Conservation (phyloP, 2,797 vertebrate species). For the Nyctalus aviator region DNA sequence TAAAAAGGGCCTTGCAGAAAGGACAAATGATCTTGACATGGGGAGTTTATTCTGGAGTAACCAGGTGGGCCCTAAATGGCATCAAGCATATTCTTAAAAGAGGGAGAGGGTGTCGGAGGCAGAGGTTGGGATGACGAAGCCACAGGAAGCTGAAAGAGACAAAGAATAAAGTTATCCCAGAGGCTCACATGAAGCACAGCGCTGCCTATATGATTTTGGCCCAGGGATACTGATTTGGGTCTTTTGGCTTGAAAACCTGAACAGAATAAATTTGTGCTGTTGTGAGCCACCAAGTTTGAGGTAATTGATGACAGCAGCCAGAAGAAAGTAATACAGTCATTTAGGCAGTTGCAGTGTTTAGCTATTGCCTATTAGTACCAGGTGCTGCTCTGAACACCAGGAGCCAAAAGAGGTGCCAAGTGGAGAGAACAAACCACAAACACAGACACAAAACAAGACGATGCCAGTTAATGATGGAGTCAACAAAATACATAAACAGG, state of each 20-base stretch:
- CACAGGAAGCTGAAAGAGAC: not conserved
- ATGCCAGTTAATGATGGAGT: not conserved
- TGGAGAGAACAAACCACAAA: not conserved
- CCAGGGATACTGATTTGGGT: not conserved
- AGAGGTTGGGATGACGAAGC: not conserved
- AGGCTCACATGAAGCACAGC: not conserved
- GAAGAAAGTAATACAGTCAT: not conserved
- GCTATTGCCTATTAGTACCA: not conserved
- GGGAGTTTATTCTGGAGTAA: not conserved
- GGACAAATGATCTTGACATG: not conserved
- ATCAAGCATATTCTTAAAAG: not conserved
- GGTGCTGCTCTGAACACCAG: not conserved
- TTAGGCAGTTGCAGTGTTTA: not conserved
- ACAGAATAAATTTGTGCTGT: not conserved
- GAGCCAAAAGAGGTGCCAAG: not conserved
- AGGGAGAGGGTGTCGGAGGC: accelerated
- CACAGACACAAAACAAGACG: not conserved
- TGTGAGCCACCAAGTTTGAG: not conserved
- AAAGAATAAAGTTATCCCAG: not conserved
- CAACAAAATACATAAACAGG: not conserved
- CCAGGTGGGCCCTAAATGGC: not conserved
- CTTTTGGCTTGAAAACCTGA: not conserved
- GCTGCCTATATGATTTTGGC: not conserved
- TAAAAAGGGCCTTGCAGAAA: not conserved
- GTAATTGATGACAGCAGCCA: not conserved